phyloP scores from a whole-genome alignment of 2,113 vertebrate species.

The Pollachius pollachius region DNA sequence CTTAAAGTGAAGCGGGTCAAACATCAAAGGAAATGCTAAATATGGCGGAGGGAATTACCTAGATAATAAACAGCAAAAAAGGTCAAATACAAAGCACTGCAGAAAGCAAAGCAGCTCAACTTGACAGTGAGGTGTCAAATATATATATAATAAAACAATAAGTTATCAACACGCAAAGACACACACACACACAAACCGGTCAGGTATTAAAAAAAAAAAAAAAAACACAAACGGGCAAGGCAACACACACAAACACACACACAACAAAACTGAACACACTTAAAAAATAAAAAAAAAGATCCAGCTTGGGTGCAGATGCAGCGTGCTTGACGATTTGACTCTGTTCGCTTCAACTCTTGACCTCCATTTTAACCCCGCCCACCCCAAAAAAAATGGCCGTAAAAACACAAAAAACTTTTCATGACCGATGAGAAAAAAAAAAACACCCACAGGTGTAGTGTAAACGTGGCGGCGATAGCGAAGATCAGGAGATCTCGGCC shows the following conservation, averaged over 20 bases:
- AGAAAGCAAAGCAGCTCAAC: conserved; percentile 36
- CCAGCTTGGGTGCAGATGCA: not conserved
- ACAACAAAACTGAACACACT: conserved; percentile 33
- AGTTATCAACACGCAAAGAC: conserved; percentile 70
- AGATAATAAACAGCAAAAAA: conserved; percentile 52
- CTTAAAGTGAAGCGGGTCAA: too few relatives aligned
- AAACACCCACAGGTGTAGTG: conserved; percentile 32
- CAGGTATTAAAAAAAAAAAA: conserved; percentile 45
- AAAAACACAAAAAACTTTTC: conserved; percentile 66
- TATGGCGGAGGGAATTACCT: not conserved
- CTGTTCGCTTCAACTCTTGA: conserved; percentile 23
- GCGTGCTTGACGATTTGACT: conserved; percentile 24
- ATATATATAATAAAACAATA: conserved; percentile 56
- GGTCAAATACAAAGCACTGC: conserved; percentile 25
- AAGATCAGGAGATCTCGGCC: conserved; percentile 73
- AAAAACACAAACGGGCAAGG: conserved; percentile 34
- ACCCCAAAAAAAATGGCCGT: not conserved
- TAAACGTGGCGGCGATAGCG: conserved; percentile 44
- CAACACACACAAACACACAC: conserved; percentile 35
- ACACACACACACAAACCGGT: conserved; percentile 34
- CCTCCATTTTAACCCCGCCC: conserved; percentile 14
- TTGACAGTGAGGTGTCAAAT: conserved; percentile 37
- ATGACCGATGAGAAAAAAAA: conserved; percentile 63
- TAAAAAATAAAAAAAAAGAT: not conserved
- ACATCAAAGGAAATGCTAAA: too few relatives aligned